Base-by-base conservation (phyloP, 2,113 vertebrate species). In the Cettia cetti region DNA sequence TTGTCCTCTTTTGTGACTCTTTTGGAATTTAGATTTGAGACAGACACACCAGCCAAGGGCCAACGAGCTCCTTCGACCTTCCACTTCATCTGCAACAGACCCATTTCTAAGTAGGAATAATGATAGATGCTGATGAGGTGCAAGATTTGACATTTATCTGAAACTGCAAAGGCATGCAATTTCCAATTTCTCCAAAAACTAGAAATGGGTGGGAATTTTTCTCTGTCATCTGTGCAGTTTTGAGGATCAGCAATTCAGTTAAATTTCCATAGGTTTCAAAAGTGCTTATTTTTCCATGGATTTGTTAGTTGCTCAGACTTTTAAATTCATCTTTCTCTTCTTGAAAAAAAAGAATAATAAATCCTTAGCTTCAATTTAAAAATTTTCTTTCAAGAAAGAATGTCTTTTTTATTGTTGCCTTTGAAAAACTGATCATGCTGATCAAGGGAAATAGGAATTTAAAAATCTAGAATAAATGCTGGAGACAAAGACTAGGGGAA, bases 51-150 rank as follows among this genome's bases (percentile, higher is more conserved):
- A 90, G 69, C 68, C 91, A 97, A 92, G 56, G 33, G 68, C 45
- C 89, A 84, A 28, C 0, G 0, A 89, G 60, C 23, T 92, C 33
- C 56, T 92, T 84, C 0, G 0, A 90, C 91, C 64, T 95, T 90
- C 91, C 95, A 89, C 92, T 92, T 95, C 69, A 70, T 96, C 80
- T 95, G 56, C 23, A 6, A 52, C 31, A 68, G 91, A 78, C 22
- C 3, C 52, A 64, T 84, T 81, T 78, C 68, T 90, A 60, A 90
- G 39, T 30, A 39, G 56, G n/a, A 92, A 71, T 71, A 56, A 86
- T 49, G 52, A 92, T 33, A 91, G 78, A 81, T 56, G 35, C 33
- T 96, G 83, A 95, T 86, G 94, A 96, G 20, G 94, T 92, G 95
- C 11, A 20, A 97, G 81, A 71, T 49, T 59, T 90, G 21, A 81